phyloP scores from a whole-genome alignment of 2,888 invertebrate genomes.

The Plemyria rubiginata region DNA sequence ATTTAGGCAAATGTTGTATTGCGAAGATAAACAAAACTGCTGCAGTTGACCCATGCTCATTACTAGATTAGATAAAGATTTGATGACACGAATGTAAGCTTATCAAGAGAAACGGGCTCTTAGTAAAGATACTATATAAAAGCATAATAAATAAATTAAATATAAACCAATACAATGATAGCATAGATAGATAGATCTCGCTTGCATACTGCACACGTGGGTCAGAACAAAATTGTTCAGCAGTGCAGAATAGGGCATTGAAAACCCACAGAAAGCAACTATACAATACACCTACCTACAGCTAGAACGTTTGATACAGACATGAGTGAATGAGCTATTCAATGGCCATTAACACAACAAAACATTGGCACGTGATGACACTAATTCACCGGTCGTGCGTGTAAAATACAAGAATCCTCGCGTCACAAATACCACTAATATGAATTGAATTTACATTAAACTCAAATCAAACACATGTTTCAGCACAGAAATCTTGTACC shows the following conservation, averaged over 20 bases:
- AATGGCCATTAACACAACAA: slow-evolving; percentile 44
- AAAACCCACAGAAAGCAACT: slow-evolving; percentile 45
- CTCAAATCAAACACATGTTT: slow-evolving; percentile 24
- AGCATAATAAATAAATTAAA: not conserved
- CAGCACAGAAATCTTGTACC: slow-evolving; percentile 16
- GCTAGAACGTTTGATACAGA: slow-evolving; percentile 15
- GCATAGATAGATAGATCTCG: not conserved
- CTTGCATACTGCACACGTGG: not conserved
- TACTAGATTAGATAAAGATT: slow-evolving; percentile 40
- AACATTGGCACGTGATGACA: slow-evolving; percentile 48
- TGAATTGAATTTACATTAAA: slow-evolving; percentile 36
- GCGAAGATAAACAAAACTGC: not conserved
- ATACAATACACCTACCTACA: not conserved
- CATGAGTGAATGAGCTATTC: slow-evolving; percentile 31
- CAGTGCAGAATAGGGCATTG: slow-evolving; percentile 51
- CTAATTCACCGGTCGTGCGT: slow-evolving; percentile 44
- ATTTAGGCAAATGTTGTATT: not conserved
- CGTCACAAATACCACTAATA: slow-evolving; percentile 37
- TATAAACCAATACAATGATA: slow-evolving; percentile 1
- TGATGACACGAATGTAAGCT: slow-evolving; percentile 25
- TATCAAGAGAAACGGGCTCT: slow-evolving; percentile 22
- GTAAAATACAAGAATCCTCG: slow-evolving; percentile 38
- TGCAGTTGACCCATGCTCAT: slow-evolving; percentile 16
- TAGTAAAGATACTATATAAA: slow-evolving; percentile 2
- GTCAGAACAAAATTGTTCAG: slow-evolving; percentile 41